Evolutionary conservation across 2,113 vertebrate species (phyloP), one percentile per base, ranked within the genome.

Genomic region (Percopsis transmontana): DNA sequence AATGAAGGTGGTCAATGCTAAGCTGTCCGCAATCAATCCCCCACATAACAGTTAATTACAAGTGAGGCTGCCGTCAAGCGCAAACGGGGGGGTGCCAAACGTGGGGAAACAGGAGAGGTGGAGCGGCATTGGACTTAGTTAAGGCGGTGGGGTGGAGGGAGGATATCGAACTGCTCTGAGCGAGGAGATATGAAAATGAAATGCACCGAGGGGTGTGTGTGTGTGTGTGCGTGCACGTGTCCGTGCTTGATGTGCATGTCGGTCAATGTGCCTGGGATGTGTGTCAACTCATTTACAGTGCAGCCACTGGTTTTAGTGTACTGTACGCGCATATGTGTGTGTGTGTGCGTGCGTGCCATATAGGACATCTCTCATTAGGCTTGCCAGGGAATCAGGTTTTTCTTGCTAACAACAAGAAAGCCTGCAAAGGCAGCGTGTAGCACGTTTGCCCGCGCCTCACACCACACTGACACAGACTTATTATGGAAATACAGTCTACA

Each of bases 1-100:
- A 92, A 93, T 92, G 90, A 92, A 92, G 89, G 84, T 88, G 87
- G 89, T 92, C 92, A 91, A 92, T 93, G 91, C 80, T 90, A 91
- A 92, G 90, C 89, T 90, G 91, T 90, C 88, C 79, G 72, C 91
- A 90, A 92, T 93, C 91, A 93, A 92, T 93, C 87, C 85, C 73
- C 80, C 78, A 81, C 89, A 92, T 91, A 91, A 92, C 89, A 92
- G 91, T 91, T 92, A 91, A 93, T 93, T 92, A 92, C 90, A 91
- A 90, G 87, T 82, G 72, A 87, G 85, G 80, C 83, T 76, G 85
- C 79, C 82, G 88, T 90, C 83, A 70, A 87, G 79, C 75, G 71
- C 76, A 75, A 70, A 76, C 63, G 39, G 51, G 60, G 72, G 72
- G 66, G 72, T 59, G 56, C 77, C 79, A 73, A 78, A 82, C 79